Base-by-base conservation (phyloP, 2,113 vertebrate genomes). In the Sclerurus mexicanus region DNA sequence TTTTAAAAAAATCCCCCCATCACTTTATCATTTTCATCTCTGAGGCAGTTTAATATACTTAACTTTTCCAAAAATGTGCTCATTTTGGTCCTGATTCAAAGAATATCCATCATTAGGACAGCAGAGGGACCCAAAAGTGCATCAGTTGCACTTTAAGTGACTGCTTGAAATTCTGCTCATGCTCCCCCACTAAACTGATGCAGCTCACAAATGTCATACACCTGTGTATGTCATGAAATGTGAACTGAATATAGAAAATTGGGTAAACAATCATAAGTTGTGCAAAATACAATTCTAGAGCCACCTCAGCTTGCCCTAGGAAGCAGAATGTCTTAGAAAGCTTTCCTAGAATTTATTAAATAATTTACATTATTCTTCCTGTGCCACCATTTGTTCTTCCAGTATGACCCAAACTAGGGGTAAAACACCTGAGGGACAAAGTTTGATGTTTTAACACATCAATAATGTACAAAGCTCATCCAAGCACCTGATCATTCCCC, bases 81-180 rank as follows among this genome's bases (percentile, higher is more conserved):
- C 17, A 4, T 91, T 86, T 94, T 88, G 67, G 75, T 62, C 58
- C 50, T 12, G 20, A 64, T 89, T 91, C 62, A 91, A 94, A 49
- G 53, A 89, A 67, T 78, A 95, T 64, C 68, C 73, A 74, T 95
- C 92, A 89, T 47, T 55, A 90, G 86, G 86, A 78, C 93, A 95
- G 86, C 40, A 86, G 88, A 86, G 89, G 72, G 80, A 92, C 55
- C 68, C 60, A 73, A 59, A 87, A 67, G 52, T 89, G 75, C 42
- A 94, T 90, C 83, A 74, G 67, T 10, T 86, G 82, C 46, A 25
- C 74, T 83, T 66, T 12, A 60, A 73, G 59, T 42, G 20, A 25
- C 46, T 81, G 55, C 72, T 93, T 88, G 75, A 79, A 71, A 86
- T 90, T 80, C 86, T 35, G 31, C 25, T 87, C 40, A 1, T 60